These are phyloP conservation scores for Elachura formosa DNA, from an alignment of 2,113 vertebrate genomes.

Conservation along the genomic window DNA sequence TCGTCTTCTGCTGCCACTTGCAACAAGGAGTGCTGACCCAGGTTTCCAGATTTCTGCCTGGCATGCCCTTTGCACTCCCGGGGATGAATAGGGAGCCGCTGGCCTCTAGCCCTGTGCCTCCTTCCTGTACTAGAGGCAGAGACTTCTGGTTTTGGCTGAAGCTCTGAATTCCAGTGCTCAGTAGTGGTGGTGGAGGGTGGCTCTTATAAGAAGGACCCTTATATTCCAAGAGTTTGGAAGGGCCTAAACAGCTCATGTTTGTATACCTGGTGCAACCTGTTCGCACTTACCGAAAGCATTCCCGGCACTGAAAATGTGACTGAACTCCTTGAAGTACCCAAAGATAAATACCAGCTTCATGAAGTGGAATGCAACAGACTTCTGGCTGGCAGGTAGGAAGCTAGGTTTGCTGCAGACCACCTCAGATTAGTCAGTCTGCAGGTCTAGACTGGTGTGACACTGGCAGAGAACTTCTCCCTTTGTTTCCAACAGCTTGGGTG, in stretches of 20 bases:
- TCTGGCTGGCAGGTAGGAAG: background rate
- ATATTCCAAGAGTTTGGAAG: background rate
- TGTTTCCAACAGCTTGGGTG: background rate
- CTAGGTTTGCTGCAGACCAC: background rate
- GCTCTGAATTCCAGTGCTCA: background rate
- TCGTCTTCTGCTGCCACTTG: background rate
- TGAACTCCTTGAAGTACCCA: background rate
- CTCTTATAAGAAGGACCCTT: background rate
- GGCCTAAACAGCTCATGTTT: background rate
- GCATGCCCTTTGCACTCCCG: background rate
- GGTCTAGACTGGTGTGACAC: background rate
- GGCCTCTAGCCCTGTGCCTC: background rate
- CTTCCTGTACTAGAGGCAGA: background rate
- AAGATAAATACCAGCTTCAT: background rate
- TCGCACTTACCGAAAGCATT: rapidly evolving
- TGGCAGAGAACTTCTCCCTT: background rate
- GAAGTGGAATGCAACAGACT: background rate
- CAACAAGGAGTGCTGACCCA: slow-evolving; percentile 8
- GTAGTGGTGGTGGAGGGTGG: background rate
- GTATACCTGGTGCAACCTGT: background rate
- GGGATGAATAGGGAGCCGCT: slow-evolving; percentile 25
- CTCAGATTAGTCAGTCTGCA: background rate
- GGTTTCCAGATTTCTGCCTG: background rate
- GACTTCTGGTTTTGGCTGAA: background rate
- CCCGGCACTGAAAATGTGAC: background rate